Conservation (phyloP, 2,888 invertebrate species). For the Choreutis nemorana region DNA sequence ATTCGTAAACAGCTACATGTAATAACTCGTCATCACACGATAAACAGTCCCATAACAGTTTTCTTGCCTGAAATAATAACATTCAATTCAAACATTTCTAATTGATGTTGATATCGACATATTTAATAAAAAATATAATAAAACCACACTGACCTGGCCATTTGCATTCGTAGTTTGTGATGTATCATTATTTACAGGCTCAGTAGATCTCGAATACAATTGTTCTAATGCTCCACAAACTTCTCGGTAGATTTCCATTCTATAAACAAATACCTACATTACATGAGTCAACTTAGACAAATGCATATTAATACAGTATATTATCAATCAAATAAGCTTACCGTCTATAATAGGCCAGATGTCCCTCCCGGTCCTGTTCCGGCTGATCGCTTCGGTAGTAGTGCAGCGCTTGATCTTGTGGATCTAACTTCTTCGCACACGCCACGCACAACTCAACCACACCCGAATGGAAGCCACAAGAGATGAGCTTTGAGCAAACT, state of each 20-base stretch:
- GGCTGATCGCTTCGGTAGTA: constrained; percentile 88
- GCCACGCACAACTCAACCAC: constrained; percentile 88
- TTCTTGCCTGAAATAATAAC: constrained; percentile 41
- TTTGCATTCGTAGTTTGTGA: too few species aligned
- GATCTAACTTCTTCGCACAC: constrained; percentile 88
- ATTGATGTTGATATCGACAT: too few species aligned
- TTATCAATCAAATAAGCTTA: constrained; percentile 16
- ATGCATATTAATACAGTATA: background rate
- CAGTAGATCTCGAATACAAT: constrained; percentile 49
- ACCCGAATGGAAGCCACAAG: constrained; percentile 84
- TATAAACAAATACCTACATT: constrained; percentile 28
- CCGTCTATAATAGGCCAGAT: constrained; percentile 74
- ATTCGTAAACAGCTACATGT: constrained; percentile 91
- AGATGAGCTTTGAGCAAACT: constrained; percentile 85
- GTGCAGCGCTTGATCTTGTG: constrained; percentile 85
- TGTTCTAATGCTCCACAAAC: constrained; percentile 81
- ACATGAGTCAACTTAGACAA: background rate
- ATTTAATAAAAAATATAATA: too few species aligned
- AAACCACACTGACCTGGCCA: too few species aligned
- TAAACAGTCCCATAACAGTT: constrained; percentile 72
- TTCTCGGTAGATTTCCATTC: constrained; percentile 90
- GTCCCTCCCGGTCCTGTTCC: constrained; percentile 84
- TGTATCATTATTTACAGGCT: background rate
- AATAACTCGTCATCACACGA: constrained; percentile 84
- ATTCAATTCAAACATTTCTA: too few species aligned